Evolutionary conservation across 2,113 vertebrate species (phyloP).

Genomic region (Serinus canaria): DNA sequence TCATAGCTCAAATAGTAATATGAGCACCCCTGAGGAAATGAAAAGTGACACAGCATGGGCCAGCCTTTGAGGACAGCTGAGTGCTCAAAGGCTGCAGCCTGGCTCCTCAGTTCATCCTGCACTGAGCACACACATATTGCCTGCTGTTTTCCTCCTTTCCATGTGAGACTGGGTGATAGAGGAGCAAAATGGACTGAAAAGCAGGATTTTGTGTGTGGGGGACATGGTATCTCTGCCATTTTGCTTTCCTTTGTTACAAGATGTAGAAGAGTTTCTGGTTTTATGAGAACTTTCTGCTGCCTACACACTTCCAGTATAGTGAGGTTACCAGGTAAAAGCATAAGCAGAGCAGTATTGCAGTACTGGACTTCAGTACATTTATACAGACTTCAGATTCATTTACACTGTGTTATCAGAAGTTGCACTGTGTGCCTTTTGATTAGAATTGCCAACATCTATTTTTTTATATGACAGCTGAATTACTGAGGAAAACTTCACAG

Average conservation of each 20-base stretch:
- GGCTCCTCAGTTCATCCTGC: not conserved
- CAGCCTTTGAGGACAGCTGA: not conserved
- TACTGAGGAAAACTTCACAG: not conserved
- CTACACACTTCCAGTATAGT: not conserved
- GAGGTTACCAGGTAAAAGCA: not conserved
- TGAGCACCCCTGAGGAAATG: not conserved
- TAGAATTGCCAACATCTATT: not conserved
- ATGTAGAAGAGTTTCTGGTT: not conserved
- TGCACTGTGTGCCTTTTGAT: not conserved
- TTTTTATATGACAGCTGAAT: not conserved
- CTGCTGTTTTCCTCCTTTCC: not conserved
- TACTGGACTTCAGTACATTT: not conserved
- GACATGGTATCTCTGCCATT: not conserved
- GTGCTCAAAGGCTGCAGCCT: not conserved
- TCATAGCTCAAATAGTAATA: not conserved
- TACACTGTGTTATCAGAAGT: not conserved
- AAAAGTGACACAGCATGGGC: not conserved
- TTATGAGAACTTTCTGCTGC: not conserved
- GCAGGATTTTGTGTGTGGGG: not conserved
- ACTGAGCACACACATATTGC: not conserved
- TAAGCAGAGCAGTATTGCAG: not conserved
- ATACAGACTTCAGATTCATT: not conserved
- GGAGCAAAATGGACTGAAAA: not conserved
- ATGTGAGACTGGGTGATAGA: rapidly evolving
- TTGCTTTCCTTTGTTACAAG: not conserved